Percentiles rank a stretch among this genome's conserved stretches.
phyloP scores from a whole-genome alignment of 1,140 invertebrate species.

The Phortica variegata region DNA sequence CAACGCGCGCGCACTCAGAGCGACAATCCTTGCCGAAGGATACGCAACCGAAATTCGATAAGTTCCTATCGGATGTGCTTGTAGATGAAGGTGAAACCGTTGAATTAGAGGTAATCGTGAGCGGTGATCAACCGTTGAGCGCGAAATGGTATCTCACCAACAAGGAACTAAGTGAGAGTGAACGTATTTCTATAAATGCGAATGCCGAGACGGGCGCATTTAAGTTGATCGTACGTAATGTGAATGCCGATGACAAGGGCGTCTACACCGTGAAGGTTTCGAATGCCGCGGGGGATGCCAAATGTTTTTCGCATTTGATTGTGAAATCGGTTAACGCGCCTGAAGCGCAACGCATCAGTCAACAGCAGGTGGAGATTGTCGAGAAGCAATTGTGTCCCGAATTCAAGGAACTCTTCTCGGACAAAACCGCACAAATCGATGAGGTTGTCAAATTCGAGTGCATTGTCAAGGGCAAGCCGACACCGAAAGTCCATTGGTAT shows the following conservation, averaged over 20 bases:
- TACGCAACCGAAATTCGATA: constrained; percentile 68
- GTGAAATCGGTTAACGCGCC: constrained; percentile 63
- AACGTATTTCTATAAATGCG: constrained; percentile 59
- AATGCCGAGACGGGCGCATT: constrained; percentile 61
- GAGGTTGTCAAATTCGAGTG: constrained; percentile 82
- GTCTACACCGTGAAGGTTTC: constrained; percentile 75
- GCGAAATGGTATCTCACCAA: constrained; percentile 79
- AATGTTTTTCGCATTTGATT: constrained; percentile 76
- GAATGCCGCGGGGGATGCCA: constrained; percentile 74
- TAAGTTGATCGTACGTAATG: constrained; percentile 63
- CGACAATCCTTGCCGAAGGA: constrained; percentile 53
- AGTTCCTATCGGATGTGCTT: constrained; percentile 68
- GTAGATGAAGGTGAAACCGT: constrained; percentile 70
- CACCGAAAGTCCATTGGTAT: constrained; percentile 79
- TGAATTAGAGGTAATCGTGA: constrained; percentile 70
- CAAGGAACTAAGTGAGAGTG: constrained; percentile 60
- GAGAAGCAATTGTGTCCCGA: constrained; percentile 64
- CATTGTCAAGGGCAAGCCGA: constrained; percentile 74
- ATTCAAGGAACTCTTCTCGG: constrained; percentile 68
- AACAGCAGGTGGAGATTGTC: constrained; percentile 59
- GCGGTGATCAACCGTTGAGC: constrained; percentile 70
- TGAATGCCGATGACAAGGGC: constrained; percentile 67
- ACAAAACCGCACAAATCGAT: constrained; percentile 83
- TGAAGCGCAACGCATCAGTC: constrained; percentile 37
- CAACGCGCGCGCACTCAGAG: constrained; percentile 40